Conservation (phyloP, 2,888 invertebrate genomes). For the Baccha elongata region DNA sequence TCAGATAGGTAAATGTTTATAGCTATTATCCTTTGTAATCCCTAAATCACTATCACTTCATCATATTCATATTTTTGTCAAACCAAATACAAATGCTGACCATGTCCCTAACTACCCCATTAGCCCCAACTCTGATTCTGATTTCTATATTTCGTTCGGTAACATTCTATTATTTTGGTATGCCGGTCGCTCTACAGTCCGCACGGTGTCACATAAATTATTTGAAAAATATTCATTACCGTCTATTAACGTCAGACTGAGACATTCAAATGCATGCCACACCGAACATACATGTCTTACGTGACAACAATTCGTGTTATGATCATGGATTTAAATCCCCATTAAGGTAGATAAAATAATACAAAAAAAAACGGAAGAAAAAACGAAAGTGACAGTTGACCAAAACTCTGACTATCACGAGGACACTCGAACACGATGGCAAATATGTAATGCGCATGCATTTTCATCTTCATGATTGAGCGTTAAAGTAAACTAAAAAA, state of each 20-base stretch:
- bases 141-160: constrained; percentile 29
- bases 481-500: background rate
- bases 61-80: background rate
- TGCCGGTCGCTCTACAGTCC: constrained; percentile 64
- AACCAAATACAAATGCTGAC: constrained; percentile 33
- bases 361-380: constrained; percentile 4
- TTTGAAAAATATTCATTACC: constrained; percentile 68
- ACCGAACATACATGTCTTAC: constrained; percentile 52
- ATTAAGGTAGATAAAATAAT: background rate
- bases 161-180: constrained; percentile 57
- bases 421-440: constrained; percentile 44
- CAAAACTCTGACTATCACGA: constrained; percentile 30
- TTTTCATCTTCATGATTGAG: constrained; percentile 21
- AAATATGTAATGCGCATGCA: background rate
- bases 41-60: too few species aligned
- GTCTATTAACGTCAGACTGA: constrained; percentile 71
- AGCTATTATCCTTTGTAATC: too few species aligned
- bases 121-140: constrained; percentile 14
- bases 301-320: constrained; percentile 59
- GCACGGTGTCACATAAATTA: constrained; percentile 65
- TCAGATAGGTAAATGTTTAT: too few species aligned
- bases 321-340: constrained; percentile 36
- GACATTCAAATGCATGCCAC: constrained; percentile 71
- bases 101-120: constrained; percentile 60
- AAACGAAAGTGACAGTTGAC: constrained; percentile 24